Evolutionary conservation across 2,797 vertebrate genomes (phyloP).

Genomic region (Bovichtus variegatus): DNA sequence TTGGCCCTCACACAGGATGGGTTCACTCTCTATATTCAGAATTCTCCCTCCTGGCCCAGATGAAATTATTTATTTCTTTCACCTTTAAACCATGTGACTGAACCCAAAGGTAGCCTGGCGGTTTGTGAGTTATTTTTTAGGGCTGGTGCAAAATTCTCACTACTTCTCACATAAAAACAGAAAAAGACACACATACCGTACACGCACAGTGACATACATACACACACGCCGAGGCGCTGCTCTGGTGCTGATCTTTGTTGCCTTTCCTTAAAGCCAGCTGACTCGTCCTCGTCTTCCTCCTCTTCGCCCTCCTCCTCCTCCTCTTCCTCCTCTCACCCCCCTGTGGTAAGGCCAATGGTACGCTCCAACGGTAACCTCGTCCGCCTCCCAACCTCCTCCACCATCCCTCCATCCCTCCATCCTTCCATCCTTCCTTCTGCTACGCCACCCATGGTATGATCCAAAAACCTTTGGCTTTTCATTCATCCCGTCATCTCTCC

Average conservation of each 20-base stretch:
- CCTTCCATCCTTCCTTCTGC: constrained; percentile 60
- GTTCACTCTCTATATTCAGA: constrained; percentile 16
- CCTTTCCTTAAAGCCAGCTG: constrained; percentile 99
- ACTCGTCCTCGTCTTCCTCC: constrained; percentile 90
- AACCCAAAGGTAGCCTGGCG: constrained; percentile 15
- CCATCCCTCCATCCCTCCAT: constrained; percentile 64
- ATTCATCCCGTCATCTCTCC: constrained; percentile 23
- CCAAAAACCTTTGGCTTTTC: constrained; percentile 51
- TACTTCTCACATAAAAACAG: constrained; percentile 27
- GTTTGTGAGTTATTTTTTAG: constrained; percentile 17
- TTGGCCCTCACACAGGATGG: constrained; percentile 21
- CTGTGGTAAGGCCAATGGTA: constrained; percentile 98
- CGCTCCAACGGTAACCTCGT: constrained; percentile 85
- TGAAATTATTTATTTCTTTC: constrained; percentile 37
- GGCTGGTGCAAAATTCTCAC: background rate
- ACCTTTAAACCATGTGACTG: constrained; percentile 22
- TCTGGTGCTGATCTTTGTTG: constrained; percentile 99
- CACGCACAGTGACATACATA: constrained; percentile 21
- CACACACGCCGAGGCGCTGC: constrained; percentile 78
- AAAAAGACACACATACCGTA: constrained; percentile 23
- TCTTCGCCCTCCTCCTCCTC: constrained; percentile 81
- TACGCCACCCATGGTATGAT: constrained; percentile 61
- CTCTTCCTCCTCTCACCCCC: constrained; percentile 93
- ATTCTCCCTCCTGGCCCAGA: constrained; percentile 26
- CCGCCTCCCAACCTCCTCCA: constrained; percentile 73